These are phyloP conservation scores for Cryptoblepharus egeriae DNA, from an alignment of 2,797 vertebrate genomes.

Conservation along the genomic window DNA sequence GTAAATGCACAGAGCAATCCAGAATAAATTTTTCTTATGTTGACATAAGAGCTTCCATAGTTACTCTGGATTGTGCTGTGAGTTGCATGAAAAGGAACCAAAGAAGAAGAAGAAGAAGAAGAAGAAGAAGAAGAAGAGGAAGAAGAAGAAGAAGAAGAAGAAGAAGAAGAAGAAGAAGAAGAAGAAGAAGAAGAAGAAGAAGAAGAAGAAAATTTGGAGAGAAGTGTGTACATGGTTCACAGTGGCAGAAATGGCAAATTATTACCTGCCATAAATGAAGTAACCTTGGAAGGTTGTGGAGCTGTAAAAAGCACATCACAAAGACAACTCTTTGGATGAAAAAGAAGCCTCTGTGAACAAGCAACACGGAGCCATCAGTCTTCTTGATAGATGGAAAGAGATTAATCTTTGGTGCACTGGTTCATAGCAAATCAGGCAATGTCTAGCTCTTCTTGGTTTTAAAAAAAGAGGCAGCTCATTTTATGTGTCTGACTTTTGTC, in stretches of 20 bases:
- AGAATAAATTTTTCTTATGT: too few species aligned
- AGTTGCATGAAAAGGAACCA: too few species aligned
- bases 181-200: too few species aligned
- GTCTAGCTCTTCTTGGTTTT: slow-evolving; percentile 30
- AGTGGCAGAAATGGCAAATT: slow-evolving; percentile 56
- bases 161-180: too few species aligned
- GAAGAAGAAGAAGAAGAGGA: too few species aligned
- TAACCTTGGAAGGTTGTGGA: slow-evolving; percentile 67
- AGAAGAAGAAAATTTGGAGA: slow-evolving; percentile 26
- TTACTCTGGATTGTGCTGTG: too few species aligned
- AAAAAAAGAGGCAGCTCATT: background rate
- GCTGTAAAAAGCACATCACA: slow-evolving; percentile 52
- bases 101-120: too few species aligned
- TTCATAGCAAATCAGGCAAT: slow-evolving; percentile 61
- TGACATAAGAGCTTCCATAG: too few species aligned
- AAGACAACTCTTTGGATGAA: slow-evolving; percentile 57
- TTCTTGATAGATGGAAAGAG: slow-evolving; percentile 58
- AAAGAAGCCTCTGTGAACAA: slow-evolving; percentile 50
- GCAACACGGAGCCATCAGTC: slow-evolving; percentile 49
- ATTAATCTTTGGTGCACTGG: slow-evolving; percentile 63
- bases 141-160: too few species aligned
- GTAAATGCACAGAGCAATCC: too few species aligned
- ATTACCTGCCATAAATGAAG: slow-evolving; percentile 46
- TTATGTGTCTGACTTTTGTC: slow-evolving; percentile 43
- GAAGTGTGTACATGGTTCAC: slow-evolving; percentile 37